Evolutionary conservation across 2,888 invertebrate species (phyloP), one percentile per base, ranked within the genome.

Genomic region (Panzeria rudis): DNA sequence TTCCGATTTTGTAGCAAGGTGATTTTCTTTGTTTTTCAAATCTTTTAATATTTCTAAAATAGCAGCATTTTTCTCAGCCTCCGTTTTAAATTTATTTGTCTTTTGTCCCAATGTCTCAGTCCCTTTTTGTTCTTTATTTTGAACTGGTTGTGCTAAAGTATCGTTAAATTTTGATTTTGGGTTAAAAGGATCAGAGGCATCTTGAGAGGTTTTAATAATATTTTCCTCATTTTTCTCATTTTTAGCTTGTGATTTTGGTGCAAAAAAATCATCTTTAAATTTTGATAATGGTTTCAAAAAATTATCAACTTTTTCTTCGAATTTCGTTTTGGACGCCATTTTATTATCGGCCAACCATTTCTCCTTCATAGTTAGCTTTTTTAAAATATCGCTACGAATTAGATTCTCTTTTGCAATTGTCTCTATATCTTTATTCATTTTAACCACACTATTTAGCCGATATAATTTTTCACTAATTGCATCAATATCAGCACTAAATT

Each of bases 391-490:
- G 82, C 91, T 92, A 66, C 90, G 92, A 3, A 93, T 92, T 9
- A 92, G 84, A 85, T 91, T 92, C 52, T 93, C 92, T 71, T 92
- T 92, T 66, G 91, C 91, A 82, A 93, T 84, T 54, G 89, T 90
- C 66, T 92, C 91, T 4, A 93, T 87, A 79, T 93, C 92, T 62
- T 92, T 93, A 69, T 90, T 92, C 89, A 93, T 89, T 87, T 92
- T 92, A n/a, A 92, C 89, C 84, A 92, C 90, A 76, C 90, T 92
- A 86, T 92, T 93, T 4, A 93, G 84, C 59, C 91, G 90, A 86
- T 92, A 92, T 5, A 93, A 84, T 69, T 92, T 92, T 72, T 92
- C 93, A 86, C 91, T 92, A 17, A 93, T 91, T 6, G 92, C 91
- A 85, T 92, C 92, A 38, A 93, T 92, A 76, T 92, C 91, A 56